Percentiles rank a stretch among this genome's conserved stretches.
Evolutionary conservation across 2,888 invertebrate genomes (phyloP).

Genomic region (Desoria tigrina): DNA sequence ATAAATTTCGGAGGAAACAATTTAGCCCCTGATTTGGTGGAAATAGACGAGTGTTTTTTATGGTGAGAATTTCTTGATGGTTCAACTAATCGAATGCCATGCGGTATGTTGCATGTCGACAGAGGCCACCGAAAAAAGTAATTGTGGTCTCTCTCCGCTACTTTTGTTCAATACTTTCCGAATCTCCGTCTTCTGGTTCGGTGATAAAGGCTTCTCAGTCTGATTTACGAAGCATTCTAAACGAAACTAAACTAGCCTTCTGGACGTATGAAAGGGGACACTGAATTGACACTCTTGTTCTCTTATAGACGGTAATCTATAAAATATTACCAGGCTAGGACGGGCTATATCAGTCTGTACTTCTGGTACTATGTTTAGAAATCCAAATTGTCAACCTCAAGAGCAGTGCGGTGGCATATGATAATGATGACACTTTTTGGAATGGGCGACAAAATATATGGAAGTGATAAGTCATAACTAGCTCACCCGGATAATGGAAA

Average conservation of each 20-base stretch:
- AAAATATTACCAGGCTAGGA: too few species aligned
- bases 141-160: slow-evolving; percentile 5
- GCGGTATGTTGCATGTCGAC: slow-evolving; percentile 8
- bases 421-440: too few species aligned
- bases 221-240: not conserved
- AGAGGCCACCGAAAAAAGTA: not conserved
- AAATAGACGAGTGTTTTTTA: slow-evolving; percentile 10
- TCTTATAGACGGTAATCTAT: too few species aligned
- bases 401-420: too few species aligned
- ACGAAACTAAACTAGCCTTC: not conserved
- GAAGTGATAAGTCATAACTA: too few species aligned
- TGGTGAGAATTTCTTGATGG: slow-evolving; percentile 10
- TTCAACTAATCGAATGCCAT: slow-evolving; percentile 12
- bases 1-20: slow-evolving; percentile 5
- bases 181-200: not conserved
- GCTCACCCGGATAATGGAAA: too few species aligned
- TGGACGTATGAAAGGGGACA: not conserved
- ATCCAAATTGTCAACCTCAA: too few species aligned
- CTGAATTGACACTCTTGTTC: not conserved
- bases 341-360: too few species aligned
- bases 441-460: too few species aligned
- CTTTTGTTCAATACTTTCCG: too few species aligned
- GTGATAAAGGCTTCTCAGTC: not conserved
- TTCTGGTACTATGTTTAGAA: too few species aligned
- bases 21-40: slow-evolving; percentile 3